Base-by-base conservation (phyloP, 2,888 invertebrate species). In the Ctenicera cuprea region DNA sequence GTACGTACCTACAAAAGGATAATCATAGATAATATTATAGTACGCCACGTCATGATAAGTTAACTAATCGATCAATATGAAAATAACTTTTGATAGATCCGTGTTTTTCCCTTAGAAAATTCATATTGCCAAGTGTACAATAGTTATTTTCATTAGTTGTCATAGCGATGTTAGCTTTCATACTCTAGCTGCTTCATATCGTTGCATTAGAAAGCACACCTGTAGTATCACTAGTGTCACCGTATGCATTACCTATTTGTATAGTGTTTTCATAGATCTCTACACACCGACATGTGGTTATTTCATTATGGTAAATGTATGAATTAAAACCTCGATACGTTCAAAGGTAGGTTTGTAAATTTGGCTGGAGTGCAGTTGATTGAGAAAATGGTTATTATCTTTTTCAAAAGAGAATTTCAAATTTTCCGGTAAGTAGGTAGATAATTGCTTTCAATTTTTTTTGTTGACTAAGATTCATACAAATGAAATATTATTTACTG, bases 131-230 rank as follows among this genome's bases (percentile, higher is more conserved):
- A 3, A 22, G 7, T 50, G 26, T n/a, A 54, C 69, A 63, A 70
- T 72, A 70, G 71, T 76, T 69, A 64, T 67, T 75, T 59, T 67
- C 69, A 69, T 54, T 71, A 54, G 77, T 75, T 67, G 75, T 69
- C 77, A 77, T 77, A 71, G 75, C 38, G 65, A 77, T 69, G 61
- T 48, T 50, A 18, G 20, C 69, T 73, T 76, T 76, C 63, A 75
- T 65, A 75, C 75, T 72, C 37, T 30, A 45, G n/a, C 20, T 20
- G 30, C 38, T 43, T 22, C 14, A 48, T 67, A 74, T 67, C 67
- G 74, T 71, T 70, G 48, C 50, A 61, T 61, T 52, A 54, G 43
- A 14, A 11, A 54, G 30, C 54, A 54, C 54, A 54, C 54, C 54
- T 54, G 54, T 54, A 33, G 52, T 52, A n/a, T n/a, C 12, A 9